phyloP scores from a whole-genome alignment of 2,888 invertebrate species.

The Peribatodes rhomboidaria region DNA sequence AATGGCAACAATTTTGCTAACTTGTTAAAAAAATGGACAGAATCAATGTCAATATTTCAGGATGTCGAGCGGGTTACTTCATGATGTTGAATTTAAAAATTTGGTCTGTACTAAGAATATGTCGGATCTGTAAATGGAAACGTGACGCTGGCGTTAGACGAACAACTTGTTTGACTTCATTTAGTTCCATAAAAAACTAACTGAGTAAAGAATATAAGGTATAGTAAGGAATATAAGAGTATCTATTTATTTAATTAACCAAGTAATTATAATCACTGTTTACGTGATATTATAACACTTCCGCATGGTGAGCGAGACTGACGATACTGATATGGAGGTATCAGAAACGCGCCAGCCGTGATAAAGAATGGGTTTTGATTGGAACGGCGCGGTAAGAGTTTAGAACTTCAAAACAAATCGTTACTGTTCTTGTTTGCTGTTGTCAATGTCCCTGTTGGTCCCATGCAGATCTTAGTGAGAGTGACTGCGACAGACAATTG shows the following conservation, averaged over 20 bases:
- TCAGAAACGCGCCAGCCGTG: conserved; percentile 15
- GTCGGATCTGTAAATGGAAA: no score
- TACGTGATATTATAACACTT: conserved; percentile 7
- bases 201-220: background rate
- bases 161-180: no score
- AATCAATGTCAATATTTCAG: no score
- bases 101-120: no score
- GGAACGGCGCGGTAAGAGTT: conserved; percentile 7
- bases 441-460: background rate
- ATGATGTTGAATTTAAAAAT: no score
- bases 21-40: no score
- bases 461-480: background rate
- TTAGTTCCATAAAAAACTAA: no score
- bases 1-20: no score
- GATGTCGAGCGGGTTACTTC: no score
- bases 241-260: background rate
- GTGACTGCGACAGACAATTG: background rate
- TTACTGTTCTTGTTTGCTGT: background rate
- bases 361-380: conserved; percentile 21
- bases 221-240: background rate
- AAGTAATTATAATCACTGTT: conserved; percentile 4
- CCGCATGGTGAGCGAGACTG: conserved; percentile 1
- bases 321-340: conserved; percentile 6
- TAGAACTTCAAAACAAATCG: background rate
- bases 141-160: no score